Evolutionary conservation across 1,140 invertebrate species (phyloP).

Genomic region (Coptotermes formosanus): DNA sequence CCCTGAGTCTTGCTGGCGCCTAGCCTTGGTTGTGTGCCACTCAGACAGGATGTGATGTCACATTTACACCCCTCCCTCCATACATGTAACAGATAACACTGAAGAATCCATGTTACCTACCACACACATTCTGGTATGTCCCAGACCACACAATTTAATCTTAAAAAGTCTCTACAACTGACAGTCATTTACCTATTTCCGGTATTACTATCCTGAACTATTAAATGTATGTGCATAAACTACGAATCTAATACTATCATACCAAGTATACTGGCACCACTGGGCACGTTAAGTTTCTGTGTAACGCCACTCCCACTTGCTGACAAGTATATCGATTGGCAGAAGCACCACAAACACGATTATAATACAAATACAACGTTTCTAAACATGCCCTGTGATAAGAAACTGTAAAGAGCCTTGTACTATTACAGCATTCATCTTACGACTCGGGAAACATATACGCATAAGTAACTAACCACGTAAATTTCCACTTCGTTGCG

Average conservation of each 20-base stretch:
- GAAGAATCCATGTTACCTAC: background rate
- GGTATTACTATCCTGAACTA: background rate
- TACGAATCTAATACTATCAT: background rate
- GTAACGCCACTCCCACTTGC: conserved; percentile 1
- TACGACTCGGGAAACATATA: too few relatives aligned
- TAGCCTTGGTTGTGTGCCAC: conserved; percentile 22
- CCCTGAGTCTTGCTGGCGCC: conserved; percentile 21
- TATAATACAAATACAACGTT: too few relatives aligned
- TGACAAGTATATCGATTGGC: background rate
- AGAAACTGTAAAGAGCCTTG: too few relatives aligned
- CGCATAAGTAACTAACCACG: too few relatives aligned
- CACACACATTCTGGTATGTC: background rate
- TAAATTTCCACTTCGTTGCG: too few relatives aligned
- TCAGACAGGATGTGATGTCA: conserved; percentile 27
- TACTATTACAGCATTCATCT: too few relatives aligned
- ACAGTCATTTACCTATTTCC: too few relatives aligned
- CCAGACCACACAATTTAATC: background rate
- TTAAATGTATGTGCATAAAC: background rate
- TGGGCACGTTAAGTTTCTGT: background rate
- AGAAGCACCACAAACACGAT: background rate
- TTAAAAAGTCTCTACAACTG: too few relatives aligned
- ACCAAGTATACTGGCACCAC: background rate
- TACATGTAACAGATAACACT: background rate
- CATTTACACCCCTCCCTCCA: conserved; percentile 20
- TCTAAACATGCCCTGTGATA: too few relatives aligned